Base-by-base conservation (phyloP, 2,797 vertebrate genomes). In the Gallinago solitaria region DNA sequence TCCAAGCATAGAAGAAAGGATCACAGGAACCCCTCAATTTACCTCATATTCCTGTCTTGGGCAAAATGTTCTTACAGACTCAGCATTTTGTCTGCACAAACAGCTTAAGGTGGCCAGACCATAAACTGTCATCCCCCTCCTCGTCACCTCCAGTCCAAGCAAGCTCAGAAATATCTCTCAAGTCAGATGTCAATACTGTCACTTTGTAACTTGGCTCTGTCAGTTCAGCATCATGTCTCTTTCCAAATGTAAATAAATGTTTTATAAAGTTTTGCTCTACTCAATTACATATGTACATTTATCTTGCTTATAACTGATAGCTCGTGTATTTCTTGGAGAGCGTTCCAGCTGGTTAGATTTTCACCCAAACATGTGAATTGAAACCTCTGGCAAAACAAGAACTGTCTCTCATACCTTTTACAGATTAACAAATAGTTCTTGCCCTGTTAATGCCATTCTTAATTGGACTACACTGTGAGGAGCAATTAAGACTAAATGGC, bases 401-500 rank as follows among this genome's bases (percentile, higher is more conserved):
- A 83, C 83, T 93, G 83, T 91, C 96, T 97, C 69, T 94, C 80
- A 45, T 96, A 98, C 93, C 96, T 98, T 97, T 98, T 97, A 97
- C 39, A 59, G 88, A 97, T 97, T 97, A 98, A 98, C 96, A 97
- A 97, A 97, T 97, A 97, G 96, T 94, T 95, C 74, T 97, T 96
- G 93, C 87, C 86, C 90, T 93, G 90, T 61, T 95, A 94, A 96
- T 95, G 93, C 86, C 79, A 35, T 90, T 97, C 96, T 97, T 97
- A 98, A 97, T 98, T 97, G 97, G 97, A 94, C 96, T 95, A 90
- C 76, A 88, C 94, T 96, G 95, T 93, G 97, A 97, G 78, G 77
- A 96, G 89, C 96, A 98, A 97, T 98, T 98, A 98, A 97, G 91
- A 87, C 92, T 98, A 98, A 98, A 97, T 50, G 93, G 95, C 94